phyloP scores from a whole-genome alignment of 2,888 invertebrate genomes.

The Rhingia campestris region DNA sequence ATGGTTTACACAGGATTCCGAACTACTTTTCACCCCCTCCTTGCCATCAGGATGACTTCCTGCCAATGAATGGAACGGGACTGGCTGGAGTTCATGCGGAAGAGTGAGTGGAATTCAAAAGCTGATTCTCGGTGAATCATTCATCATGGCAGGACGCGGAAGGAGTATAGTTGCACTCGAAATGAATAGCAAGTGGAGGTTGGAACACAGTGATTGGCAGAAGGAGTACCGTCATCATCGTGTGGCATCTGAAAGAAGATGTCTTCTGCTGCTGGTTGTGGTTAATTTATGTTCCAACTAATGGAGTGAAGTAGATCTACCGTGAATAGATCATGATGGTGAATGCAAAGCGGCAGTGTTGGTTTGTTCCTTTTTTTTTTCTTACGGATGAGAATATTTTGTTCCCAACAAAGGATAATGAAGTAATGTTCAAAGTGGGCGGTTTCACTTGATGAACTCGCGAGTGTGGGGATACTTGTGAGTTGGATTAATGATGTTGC shows the following conservation, averaged over 20 bases:
- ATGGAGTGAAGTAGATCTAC: conserved; percentile 67
- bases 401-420: conserved; percentile 26
- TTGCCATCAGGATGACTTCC: not conserved
- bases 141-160: conserved; percentile 19
- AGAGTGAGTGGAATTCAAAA: conserved; percentile 41
- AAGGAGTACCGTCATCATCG: conserved; percentile 12
- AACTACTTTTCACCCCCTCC: not conserved
- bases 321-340: conserved; percentile 23
- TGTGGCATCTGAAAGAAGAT: conserved; percentile 33
- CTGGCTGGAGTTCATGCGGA: conserved; percentile 37
- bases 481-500: conserved; percentile 50
- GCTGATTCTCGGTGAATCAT: conserved; percentile 34
- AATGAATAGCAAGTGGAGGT: conserved; percentile 27
- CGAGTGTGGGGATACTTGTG: conserved; percentile 14
- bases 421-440: conserved; percentile 29
- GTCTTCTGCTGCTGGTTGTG: conserved; percentile 47
- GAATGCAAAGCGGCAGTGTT: not conserved
- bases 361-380: too few relatives aligned
- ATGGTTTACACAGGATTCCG: conserved; percentile 19
- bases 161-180: not conserved
- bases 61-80: conserved; percentile 40
- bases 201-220: conserved; percentile 39
- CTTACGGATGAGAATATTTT: too few relatives aligned
- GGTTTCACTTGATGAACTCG: conserved; percentile 14
- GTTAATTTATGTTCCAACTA: conserved; percentile 66